Conservation (phyloP, 2,888 invertebrate genomes). For the Danaus chrysippus region DNA sequence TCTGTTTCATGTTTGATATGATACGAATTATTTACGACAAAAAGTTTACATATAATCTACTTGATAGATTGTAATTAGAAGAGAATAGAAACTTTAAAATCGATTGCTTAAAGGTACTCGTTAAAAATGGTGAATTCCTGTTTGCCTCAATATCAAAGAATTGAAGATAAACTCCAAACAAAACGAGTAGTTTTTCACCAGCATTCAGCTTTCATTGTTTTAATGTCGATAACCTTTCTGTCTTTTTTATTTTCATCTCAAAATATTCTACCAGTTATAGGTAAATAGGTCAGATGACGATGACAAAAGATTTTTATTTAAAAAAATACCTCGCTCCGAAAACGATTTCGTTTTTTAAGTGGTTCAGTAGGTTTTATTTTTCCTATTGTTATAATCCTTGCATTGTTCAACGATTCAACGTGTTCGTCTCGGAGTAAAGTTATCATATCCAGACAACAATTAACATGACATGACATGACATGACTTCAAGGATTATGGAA, state of each 20-base stretch:
- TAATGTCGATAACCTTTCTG: slow-evolving; percentile 25
- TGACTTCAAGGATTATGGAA: too few species aligned
- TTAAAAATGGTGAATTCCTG: neutral
- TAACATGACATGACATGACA: too few species aligned
- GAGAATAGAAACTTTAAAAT: too few species aligned
- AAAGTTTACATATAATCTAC: too few species aligned
- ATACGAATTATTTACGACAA: too few species aligned
- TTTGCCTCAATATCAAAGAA: neutral
- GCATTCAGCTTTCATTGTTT: slow-evolving; percentile 1
- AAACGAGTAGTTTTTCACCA: neutral
- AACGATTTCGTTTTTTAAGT: slow-evolving; percentile 14
- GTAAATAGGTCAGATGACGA: slow-evolving; percentile 24
- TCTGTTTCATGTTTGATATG: too few species aligned
- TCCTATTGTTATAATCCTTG: slow-evolving; percentile 13
- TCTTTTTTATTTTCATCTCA: slow-evolving; percentile 17
- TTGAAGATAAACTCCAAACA: neutral
- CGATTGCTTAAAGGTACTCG: too few species aligned
- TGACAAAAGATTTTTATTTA: slow-evolving; percentile 21
- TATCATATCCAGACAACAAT: neutral
- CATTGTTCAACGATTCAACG: slow-evolving; percentile 4
- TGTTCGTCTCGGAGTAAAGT: neutral
- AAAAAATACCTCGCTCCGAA: slow-evolving; percentile 16
- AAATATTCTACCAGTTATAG: slow-evolving; percentile 18
- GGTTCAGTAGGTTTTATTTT: slow-evolving; percentile 14
- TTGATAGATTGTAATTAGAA: too few species aligned